Percentiles rank a stretch among this genome's conserved stretches.
These are phyloP conservation scores for Meriones psammophilus DNA, from an alignment of 2,797 vertebrate species.

Conservation along the genomic window DNA sequence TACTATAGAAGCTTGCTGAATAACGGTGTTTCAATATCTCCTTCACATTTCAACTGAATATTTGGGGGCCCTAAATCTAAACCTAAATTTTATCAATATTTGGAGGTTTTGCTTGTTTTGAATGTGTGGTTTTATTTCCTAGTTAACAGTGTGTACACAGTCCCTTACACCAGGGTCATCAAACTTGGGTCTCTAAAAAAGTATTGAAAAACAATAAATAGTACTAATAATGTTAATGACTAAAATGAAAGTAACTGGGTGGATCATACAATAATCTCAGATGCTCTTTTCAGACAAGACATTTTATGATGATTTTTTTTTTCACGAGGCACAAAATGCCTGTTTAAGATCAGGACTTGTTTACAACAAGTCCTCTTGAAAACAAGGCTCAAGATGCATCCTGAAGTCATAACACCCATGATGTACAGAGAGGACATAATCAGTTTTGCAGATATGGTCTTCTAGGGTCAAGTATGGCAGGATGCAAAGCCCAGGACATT, in stretches of 20 bases:
- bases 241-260: conserved; percentile 24
- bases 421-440: neutral
- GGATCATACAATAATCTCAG: conserved; percentile 35
- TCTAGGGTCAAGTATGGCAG: conserved; percentile 37
- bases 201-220: conserved; percentile 27
- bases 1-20: no score
- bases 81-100: conserved; percentile 64
- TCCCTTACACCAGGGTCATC: conserved; percentile 28
- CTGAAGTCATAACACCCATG: conserved; percentile 53
- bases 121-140: conserved; percentile 21
- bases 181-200: conserved; percentile 37
- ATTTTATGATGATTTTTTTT: no score
- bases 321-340: no score
- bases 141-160: neutral
- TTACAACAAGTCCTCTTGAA: no score
- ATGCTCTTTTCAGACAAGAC: conserved; percentile 41
- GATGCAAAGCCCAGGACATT: conserved; percentile 3
- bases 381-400: conserved; percentile 71
- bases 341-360: no score
- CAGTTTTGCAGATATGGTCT: conserved; percentile 26
- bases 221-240: conserved; percentile 42
- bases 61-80: conserved; percentile 67
- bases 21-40: conserved; percentile 57
- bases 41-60: conserved; percentile 65
- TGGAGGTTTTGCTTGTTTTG: conserved; percentile 8